Base-by-base conservation (phyloP, 1,140 invertebrate species). In the Hyposmocoma kahamanoa region DNA sequence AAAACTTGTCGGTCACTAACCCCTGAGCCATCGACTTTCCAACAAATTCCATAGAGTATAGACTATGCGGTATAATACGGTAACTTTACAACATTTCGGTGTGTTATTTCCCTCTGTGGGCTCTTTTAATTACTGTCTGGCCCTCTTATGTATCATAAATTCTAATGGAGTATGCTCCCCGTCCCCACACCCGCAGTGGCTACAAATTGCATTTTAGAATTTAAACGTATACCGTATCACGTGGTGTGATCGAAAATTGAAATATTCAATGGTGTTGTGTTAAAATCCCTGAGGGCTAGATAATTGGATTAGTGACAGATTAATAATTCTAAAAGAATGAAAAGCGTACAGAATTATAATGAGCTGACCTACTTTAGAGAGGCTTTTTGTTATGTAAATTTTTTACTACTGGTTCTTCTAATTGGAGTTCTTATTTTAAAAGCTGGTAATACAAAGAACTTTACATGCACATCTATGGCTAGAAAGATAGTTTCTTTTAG, bases 41-140 rank as follows among this genome's bases (percentile, higher is more conserved):
- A 39, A 42, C 38, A 22, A 26, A 26, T 22, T 22, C 22, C 34
- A 38, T n/a, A n/a, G n/a, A 15, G 22, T 18, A 10, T 21, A 36
- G 10, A 13, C 30, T 21, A 30, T 15, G 19, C 21, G 13, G 22
- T 18, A n/a, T 36, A 47, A 38, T 38, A 47, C 45, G 26, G n/a
- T 26, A 38, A 47, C 24, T 47, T 47, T 30, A 17, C 45, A 34
- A 39, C 45, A 47, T 47, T 47, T 47, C 34, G 34, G 45, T 47
- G 36, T 38, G 34, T 47, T 47, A 47, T 47, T 38, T 39, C 45
- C 32, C 45, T 47, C 45, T 49, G 47, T 32, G 47, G 39, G 38
- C 47, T 49, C 47, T 49, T 49, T 49, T 49, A 49, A 49, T 49
- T 49, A 49, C 47, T 42, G n/a, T n/a, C 32, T 45, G 21, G 17